A percentile compares a stretch with the other conserved stretches of the same genome.
Evolutionary conservation across 1,140 invertebrate species (phyloP).

Genomic region (Aphelenchoides fujianensis): DNA sequence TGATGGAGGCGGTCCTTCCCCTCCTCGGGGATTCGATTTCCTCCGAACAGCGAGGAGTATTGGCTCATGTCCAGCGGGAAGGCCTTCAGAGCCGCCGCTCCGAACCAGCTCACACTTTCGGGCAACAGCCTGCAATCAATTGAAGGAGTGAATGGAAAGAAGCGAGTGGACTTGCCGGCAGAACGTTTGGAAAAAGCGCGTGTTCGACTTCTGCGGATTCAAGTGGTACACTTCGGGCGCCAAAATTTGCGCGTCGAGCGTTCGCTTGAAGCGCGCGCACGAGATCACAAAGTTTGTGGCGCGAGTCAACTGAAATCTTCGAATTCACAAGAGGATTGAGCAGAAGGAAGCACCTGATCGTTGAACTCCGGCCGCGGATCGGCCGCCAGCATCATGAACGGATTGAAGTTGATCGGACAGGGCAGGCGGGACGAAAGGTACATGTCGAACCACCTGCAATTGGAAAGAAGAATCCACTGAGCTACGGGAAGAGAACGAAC

Average conservation of each 20-base stretch:
- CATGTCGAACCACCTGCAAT: constrained; percentile 98
- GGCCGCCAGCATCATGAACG: constrained; percentile 78
- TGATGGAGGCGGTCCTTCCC: constrained; percentile 76
- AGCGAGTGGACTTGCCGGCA: constrained; percentile 67
- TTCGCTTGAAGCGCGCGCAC: constrained; percentile 81
- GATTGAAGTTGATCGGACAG: constrained; percentile 89
- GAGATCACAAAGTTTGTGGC: constrained; percentile 85
- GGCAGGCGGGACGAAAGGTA: constrained; percentile 81
- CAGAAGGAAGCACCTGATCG: constrained; percentile 72
- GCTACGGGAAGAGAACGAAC: too few relatives aligned
- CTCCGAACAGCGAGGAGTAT: constrained; percentile 80
- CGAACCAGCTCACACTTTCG: constrained; percentile 78
- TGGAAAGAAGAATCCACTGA: too few relatives aligned
- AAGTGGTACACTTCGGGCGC: constrained; percentile 94
- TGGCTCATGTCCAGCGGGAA: constrained; percentile 98
- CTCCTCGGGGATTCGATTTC: constrained; percentile 76
- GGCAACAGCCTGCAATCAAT: constrained; percentile 73
- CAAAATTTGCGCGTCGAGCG: constrained; percentile 74
- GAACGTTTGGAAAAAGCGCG: constrained; percentile 72
- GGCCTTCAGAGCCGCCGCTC: constrained; percentile 86
- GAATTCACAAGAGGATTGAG: constrained; percentile 28
- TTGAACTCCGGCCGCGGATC: constrained; percentile 74
- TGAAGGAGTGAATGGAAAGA: too few relatives aligned
- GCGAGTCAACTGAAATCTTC: constrained; percentile 69
- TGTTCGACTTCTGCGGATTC: constrained; percentile 85